Percentiles rank a stretch among this genome's conserved stretches.
Conservation (phyloP, 2,113 vertebrate species). For the Barnardius zonarius region DNA sequence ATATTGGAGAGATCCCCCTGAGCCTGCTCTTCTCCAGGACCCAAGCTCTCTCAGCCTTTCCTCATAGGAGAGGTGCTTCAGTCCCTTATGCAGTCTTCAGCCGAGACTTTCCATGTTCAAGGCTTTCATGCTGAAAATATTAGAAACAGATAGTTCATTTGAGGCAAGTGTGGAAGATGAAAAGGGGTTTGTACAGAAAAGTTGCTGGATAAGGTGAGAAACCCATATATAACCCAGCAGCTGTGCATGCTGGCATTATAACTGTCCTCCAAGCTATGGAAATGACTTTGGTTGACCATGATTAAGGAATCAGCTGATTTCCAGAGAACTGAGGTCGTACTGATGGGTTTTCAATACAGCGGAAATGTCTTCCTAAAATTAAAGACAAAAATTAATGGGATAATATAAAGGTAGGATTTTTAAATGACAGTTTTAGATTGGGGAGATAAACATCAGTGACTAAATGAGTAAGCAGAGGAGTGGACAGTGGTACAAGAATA, state of each 20-base stretch:
- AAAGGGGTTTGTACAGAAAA: background rate
- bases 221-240: background rate
- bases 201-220: background rate
- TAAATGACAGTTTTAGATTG: background rate
- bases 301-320: background rate
- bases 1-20: background rate
- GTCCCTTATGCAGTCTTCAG: background rate
- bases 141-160: background rate
- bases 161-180: background rate
- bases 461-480: background rate
- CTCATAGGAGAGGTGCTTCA: accelerated
- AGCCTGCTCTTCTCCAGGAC: background rate
- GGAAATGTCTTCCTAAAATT: background rate
- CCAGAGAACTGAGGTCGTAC: background rate
- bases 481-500: background rate
- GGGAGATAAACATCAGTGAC: background rate
- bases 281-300: background rate
- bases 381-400: background rate
- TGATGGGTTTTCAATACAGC: background rate
- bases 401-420: background rate
- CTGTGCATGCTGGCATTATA: background rate
- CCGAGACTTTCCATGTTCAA: background rate
- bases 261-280: background rate
- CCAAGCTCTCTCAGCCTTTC: background rate
- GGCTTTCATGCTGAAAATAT: background rate